phyloP scores from a whole-genome alignment of 2,888 invertebrate species.

The Lutraria lutraria region DNA sequence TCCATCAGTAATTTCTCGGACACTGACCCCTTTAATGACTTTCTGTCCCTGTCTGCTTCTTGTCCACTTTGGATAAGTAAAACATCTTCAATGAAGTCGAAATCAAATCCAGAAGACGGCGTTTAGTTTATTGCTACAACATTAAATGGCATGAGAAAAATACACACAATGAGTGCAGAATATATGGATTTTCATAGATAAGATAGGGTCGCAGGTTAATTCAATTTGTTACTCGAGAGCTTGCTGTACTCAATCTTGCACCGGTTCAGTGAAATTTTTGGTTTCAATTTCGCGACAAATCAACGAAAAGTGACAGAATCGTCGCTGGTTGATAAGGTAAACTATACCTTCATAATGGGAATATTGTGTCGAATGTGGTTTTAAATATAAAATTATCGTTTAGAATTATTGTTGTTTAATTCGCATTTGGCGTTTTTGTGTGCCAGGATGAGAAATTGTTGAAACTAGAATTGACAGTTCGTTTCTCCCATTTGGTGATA shows the following conservation, averaged over 20 bases:
- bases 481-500: conserved; percentile 37
- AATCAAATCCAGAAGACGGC: conserved; percentile 35
- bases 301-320: conserved; percentile 49
- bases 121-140: conserved; percentile 40
- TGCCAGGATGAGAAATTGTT: conserved; percentile 28
- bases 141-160: conserved; percentile 50
- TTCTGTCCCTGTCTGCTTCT: conserved; percentile 15
- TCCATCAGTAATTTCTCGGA: background rate
- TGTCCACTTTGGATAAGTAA: conserved; percentile 23
- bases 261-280: conserved; percentile 59
- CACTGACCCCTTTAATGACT: conserved; percentile 6
- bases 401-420: conserved; percentile 59
- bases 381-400: conserved; percentile 62
- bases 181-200: conserved; percentile 66
- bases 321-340: conserved; percentile 33
- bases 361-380: conserved; percentile 48
- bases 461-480: conserved; percentile 52
- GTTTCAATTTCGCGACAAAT: conserved; percentile 62
- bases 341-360: conserved; percentile 1
- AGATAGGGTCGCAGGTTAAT: conserved; percentile 60
- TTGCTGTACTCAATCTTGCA: conserved; percentile 50
- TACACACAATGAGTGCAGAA: conserved; percentile 62
- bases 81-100: conserved; percentile 37
- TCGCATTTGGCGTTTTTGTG: conserved; percentile 47
- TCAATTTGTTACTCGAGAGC: conserved; percentile 65